Percentiles rank a stretch among this genome's conserved stretches.
Evolutionary conservation across 2,113 vertebrate species (phyloP).

Genomic region (Orientallactaga bullata): DNA sequence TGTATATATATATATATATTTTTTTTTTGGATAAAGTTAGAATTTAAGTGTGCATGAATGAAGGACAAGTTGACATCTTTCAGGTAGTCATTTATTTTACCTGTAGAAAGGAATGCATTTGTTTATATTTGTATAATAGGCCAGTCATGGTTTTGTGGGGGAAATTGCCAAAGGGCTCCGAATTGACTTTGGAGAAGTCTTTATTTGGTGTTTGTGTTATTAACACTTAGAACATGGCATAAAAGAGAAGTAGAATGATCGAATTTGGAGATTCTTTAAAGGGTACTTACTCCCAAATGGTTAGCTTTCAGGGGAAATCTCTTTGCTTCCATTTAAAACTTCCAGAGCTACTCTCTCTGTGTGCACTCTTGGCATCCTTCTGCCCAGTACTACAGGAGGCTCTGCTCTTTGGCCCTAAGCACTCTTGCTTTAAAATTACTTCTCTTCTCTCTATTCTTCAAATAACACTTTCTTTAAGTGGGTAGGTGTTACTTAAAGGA

Average conservation of each 20-base stretch:
- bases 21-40: background rate
- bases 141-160: background rate
- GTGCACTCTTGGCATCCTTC: no score
- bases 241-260: background rate
- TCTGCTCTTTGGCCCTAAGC: background rate
- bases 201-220: background rate
- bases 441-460: background rate
- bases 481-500: background rate
- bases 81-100: constrained; percentile 20
- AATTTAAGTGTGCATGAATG: background rate
- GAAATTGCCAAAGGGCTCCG: background rate
- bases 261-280: background rate
- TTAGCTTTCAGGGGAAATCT: background rate
- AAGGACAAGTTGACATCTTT: background rate
- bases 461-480: background rate
- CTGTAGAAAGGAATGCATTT: background rate
- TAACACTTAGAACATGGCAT: background rate
- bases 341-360: background rate
- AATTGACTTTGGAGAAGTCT: background rate
- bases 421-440: background rate
- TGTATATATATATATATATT: no score
- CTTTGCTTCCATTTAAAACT: background rate
- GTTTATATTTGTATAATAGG: background rate
- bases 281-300: background rate
- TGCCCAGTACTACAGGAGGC: background rate